phyloP scores from a whole-genome alignment of 53 echinoderm and acorn worm genomes.

The Holothuria scabra region DNA sequence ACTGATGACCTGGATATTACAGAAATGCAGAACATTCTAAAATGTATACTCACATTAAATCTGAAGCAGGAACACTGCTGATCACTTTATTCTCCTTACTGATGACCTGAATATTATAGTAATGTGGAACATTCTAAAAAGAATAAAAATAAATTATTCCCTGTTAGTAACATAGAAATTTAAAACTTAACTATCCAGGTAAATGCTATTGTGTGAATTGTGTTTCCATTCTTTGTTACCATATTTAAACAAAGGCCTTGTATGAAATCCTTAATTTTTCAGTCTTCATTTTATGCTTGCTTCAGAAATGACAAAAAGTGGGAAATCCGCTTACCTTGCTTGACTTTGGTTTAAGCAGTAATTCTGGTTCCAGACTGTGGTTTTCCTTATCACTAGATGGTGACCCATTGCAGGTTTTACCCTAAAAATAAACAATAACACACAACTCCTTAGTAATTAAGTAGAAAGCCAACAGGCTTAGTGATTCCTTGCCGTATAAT shows the following conservation, averaged over 20 bases:
- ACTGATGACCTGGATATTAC: slow-evolving; percentile 64
- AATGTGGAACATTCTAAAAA: slow-evolving; percentile 12
- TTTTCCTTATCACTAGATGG: slow-evolving; percentile 98
- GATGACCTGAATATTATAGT: slow-evolving; percentile 71
- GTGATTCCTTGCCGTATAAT: no score
- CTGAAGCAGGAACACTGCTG: slow-evolving; percentile 74
- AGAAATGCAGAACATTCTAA: slow-evolving; percentile 41
- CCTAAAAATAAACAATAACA: slow-evolving; percentile 22
- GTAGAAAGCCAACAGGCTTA: no score
- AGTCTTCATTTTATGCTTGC: no score
- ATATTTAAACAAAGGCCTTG: no score
- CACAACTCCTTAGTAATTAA: no score
- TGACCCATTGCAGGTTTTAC: slow-evolving; percentile 64
- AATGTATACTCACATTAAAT: slow-evolving; percentile 83
- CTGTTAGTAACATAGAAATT: no score
- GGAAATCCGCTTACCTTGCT: neutral
- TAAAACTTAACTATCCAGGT: no score
- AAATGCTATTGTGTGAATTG: no score
- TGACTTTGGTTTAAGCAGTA: slow-evolving; percentile 18
- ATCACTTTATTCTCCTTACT: slow-evolving; percentile 82
- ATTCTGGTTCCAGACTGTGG: slow-evolving; percentile 35
- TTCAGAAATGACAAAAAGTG: no score
- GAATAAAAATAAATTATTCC: no score
- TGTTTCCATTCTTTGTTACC: no score
- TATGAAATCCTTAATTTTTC: no score